Percentiles rank a stretch among this genome's conserved stretches.
phyloP scores from a whole-genome alignment of 1,140 invertebrate genomes.

The Battus philenor region DNA sequence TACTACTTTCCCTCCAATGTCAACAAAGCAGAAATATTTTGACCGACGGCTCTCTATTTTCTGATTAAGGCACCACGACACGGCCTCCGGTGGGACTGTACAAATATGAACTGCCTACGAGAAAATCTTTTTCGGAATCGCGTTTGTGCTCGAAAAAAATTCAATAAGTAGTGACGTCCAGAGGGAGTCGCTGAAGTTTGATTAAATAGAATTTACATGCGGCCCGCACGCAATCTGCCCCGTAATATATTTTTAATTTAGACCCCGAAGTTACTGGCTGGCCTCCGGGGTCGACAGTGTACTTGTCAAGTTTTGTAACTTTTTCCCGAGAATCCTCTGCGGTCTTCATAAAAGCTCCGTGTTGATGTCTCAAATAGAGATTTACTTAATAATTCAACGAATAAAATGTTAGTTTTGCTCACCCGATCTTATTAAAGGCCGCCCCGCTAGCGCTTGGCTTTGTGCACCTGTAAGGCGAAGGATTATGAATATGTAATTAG shows the following conservation, averaged over 20 bases:
- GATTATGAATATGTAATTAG: no score
- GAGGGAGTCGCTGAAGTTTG: slow-evolving; percentile 45
- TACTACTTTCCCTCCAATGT: neutral
- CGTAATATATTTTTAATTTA: slow-evolving; percentile 67
- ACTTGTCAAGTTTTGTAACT: neutral
- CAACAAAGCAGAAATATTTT: neutral
- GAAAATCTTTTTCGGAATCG: neutral
- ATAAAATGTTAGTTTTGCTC: slow-evolving; percentile 11
- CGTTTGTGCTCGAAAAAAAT: slow-evolving; percentile 31
- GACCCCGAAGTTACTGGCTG: slow-evolving; percentile 45
- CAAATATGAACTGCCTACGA: slow-evolving; percentile 1
- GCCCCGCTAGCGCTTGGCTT: neutral
- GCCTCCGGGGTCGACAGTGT: slow-evolving; percentile 19
- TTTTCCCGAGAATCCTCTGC: neutral
- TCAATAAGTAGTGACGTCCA: slow-evolving; percentile 31
- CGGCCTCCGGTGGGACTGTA: neutral
- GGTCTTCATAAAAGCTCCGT: neutral
- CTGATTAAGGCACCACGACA: neutral
- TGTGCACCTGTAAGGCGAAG: no score
- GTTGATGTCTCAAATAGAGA: neutral
- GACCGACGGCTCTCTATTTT: neutral
- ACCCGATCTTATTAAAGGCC: slow-evolving; percentile 14
- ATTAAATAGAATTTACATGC: slow-evolving; percentile 63
- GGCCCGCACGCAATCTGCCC: slow-evolving; percentile 45
- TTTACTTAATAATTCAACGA: slow-evolving; percentile 1